Conservation (phyloP, 2,888 invertebrate genomes). For the Noctua comes region DNA sequence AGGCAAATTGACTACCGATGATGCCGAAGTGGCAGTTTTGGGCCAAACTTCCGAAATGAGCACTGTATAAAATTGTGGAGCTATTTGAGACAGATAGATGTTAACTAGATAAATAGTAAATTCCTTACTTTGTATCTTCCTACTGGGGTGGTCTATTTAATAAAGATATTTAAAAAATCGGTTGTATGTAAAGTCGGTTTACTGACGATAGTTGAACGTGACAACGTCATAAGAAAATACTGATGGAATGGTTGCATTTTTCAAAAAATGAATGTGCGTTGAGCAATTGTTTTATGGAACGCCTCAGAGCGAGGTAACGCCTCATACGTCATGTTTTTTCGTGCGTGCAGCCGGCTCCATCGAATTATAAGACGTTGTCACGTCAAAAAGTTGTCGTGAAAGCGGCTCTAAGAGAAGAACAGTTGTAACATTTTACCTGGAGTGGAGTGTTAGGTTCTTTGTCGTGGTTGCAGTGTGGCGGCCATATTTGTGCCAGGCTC, state of each 20-base stretch:
- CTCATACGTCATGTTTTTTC: too few relatives aligned
- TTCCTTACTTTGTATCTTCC: neutral
- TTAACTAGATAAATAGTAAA: neutral
- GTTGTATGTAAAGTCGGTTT: too few relatives aligned
- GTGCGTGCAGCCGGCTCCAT: too few relatives aligned
- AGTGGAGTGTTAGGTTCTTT: slow-evolving; percentile 92
- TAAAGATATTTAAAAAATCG: neutral
- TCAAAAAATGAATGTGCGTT: too few relatives aligned
- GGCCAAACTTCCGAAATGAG: neutral
- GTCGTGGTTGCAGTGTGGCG: slow-evolving; percentile 88
- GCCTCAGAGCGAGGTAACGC: too few relatives aligned
- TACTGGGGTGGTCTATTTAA: neutral
- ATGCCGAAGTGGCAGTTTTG: neutral
- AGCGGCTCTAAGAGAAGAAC: neutral
- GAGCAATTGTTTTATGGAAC: too few relatives aligned
- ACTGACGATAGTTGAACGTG: too few relatives aligned
- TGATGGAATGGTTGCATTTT: too few relatives aligned
- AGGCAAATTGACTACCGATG: neutral
- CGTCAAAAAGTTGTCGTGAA: too few relatives aligned
- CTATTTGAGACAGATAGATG: neutral
- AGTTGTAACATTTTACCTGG: slow-evolving; percentile 90
- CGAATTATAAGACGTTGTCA: too few relatives aligned
- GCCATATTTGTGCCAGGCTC: slow-evolving; percentile 96
- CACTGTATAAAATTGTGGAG: neutral
- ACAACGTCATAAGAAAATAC: too few relatives aligned